phyloP scores from a whole-genome alignment of 2,888 invertebrate genomes.

The Netelia inedita region DNA sequence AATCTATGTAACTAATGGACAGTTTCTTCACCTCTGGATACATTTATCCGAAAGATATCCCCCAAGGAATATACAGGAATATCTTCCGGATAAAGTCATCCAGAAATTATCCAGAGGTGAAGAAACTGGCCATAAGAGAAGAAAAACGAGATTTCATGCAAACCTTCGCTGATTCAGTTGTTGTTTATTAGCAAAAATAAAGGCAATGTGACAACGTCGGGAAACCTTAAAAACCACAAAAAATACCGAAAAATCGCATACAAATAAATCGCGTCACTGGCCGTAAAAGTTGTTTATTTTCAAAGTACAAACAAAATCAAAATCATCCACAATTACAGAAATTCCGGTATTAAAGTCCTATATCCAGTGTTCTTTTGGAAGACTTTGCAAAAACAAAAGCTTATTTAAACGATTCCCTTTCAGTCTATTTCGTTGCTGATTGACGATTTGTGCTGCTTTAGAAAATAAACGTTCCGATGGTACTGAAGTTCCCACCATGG shows the following conservation, averaged over 20 bases:
- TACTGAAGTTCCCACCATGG: conserved; percentile 20
- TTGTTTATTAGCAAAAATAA: neutral
- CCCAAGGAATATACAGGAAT: too few species aligned
- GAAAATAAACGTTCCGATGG: conserved; percentile 14
- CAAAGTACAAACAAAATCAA: neutral
- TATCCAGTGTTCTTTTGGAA: conserved; percentile 7
- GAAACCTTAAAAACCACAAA: neutral
- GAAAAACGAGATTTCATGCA: neutral
- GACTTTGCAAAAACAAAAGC: conserved; percentile 13
- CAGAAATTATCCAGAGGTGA: too few species aligned
- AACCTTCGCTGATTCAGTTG: neutral
- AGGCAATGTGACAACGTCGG: neutral
- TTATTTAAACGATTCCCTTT: conserved; percentile 9
- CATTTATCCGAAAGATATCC: too few species aligned
- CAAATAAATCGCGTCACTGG: too few species aligned
- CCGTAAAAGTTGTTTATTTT: too few species aligned
- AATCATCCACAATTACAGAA: neutral
- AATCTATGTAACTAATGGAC: too few species aligned
- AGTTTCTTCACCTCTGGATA: too few species aligned
- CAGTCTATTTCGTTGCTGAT: conserved; percentile 3
- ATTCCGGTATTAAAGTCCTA: conserved; percentile 1
- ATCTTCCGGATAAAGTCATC: too few species aligned
- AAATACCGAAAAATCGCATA: neutral
- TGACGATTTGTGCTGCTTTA: conserved; percentile 12
- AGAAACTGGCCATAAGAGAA: too few species aligned